phyloP scores from a whole-genome alignment of 2,797 vertebrate genomes.

The Sternotherus odoratus region DNA sequence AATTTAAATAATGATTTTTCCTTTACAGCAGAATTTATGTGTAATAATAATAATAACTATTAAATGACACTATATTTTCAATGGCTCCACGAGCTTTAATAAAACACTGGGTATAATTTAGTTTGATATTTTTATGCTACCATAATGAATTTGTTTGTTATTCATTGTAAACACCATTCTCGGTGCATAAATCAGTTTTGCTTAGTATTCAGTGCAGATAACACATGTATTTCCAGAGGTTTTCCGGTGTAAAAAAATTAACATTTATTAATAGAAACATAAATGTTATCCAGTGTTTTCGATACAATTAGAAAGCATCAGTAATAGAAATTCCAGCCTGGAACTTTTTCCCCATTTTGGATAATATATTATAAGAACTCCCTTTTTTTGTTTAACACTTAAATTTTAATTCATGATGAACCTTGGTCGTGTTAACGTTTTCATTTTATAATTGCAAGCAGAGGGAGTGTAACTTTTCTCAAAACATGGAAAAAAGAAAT shows the following conservation, averaged over 20 bases:
- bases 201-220: conserved; percentile 71
- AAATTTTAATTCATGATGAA: conserved; percentile 72
- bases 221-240: conserved; percentile 62
- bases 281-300: conserved; percentile 54
- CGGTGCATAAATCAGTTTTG: conserved; percentile 72
- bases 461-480: conserved; percentile 73
- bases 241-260: conserved; percentile 64
- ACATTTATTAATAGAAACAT: conserved; percentile 67
- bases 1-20: conserved; percentile 26
- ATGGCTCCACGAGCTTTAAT: conserved; percentile 36
- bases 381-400: conserved; percentile 63
- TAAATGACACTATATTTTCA: conserved; percentile 63
- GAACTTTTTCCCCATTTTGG: conserved; percentile 57
- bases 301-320: conserved; percentile 60
- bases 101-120: conserved; percentile 70
- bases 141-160: conserved; percentile 79
- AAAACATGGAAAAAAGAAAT: conserved; percentile 62
- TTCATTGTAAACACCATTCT: conserved; percentile 71
- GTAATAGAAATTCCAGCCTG: conserved; percentile 55
- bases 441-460: conserved; percentile 70
- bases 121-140: conserved; percentile 77
- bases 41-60: conserved; percentile 68
- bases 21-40: conserved; percentile 49
- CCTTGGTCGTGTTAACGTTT: conserved; percentile 67
- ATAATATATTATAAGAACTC: conserved; percentile 60